Evolutionary conservation across 2,113 vertebrate genomes (phyloP).

Genomic region (Epinephelus moara): DNA sequence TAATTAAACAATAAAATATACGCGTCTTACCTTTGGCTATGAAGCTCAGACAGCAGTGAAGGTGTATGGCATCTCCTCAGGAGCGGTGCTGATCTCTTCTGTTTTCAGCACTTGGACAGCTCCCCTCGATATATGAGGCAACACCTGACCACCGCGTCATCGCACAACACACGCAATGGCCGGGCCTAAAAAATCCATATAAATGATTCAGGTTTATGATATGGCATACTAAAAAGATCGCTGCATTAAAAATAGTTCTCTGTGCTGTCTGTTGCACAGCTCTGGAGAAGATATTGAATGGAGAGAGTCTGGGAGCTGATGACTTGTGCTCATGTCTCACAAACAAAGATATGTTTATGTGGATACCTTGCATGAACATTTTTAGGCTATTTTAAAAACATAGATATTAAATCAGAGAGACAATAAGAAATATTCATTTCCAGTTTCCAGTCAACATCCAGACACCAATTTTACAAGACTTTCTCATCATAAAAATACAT

Average conservation of each 20-base stretch:
- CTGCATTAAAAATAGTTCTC: slow-evolving; percentile 66
- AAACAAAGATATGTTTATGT: neutral
- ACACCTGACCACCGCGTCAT: slow-evolving; percentile 87
- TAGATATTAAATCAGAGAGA: neutral
- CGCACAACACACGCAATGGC: slow-evolving; percentile 75
- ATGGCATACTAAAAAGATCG: slow-evolving; percentile 54
- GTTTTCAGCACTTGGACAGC: slow-evolving; percentile 89
- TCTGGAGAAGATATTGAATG: slow-evolving; percentile 25
- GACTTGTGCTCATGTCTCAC: neutral
- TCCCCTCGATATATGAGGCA: slow-evolving; percentile 85
- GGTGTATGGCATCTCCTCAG: slow-evolving; percentile 80
- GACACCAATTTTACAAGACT: neutral
- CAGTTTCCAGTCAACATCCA: neutral
- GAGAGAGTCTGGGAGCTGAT: slow-evolving; percentile 8
- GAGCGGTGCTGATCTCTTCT: slow-evolving; percentile 68
- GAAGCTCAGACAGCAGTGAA: slow-evolving; percentile 80
- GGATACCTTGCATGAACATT: neutral
- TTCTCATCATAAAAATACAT: neutral
- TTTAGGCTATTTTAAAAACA: neutral
- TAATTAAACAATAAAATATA: neutral
- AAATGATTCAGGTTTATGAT: slow-evolving; percentile 79
- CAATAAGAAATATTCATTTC: neutral
- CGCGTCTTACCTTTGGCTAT: slow-evolving; percentile 84
- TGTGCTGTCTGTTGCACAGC: slow-evolving; percentile 42
- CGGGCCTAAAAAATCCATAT: slow-evolving; percentile 64